Evolutionary conservation across 1,140 invertebrate genomes (phyloP).

Genomic region (Drosophila nikananu): DNA sequence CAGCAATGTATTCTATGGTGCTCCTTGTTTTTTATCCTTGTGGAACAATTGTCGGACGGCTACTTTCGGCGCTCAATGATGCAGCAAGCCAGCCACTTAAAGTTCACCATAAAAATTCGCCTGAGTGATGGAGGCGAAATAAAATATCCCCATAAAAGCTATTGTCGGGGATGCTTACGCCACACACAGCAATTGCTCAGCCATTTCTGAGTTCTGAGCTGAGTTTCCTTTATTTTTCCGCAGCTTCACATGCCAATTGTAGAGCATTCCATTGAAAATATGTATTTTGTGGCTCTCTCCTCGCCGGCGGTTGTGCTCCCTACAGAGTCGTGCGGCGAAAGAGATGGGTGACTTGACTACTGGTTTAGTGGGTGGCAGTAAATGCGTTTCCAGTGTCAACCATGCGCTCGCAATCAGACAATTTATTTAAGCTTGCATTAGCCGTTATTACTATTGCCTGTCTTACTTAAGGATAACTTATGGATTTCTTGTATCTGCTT

Average conservation of each 20-base stretch:
- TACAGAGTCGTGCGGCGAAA: not conserved
- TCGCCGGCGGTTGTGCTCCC: not conserved
- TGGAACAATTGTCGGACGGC: slow-evolving; percentile 7
- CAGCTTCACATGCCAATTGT: slow-evolving; percentile 12
- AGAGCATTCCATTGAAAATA: slow-evolving; percentile 9
- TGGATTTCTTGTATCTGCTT: slow-evolving; percentile 54
- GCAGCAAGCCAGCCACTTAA: slow-evolving; percentile 59
- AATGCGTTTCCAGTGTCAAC: slow-evolving; percentile 78
- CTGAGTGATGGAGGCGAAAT: slow-evolving; percentile 48
- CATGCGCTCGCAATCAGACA: slow-evolving; percentile 47
- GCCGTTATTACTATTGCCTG: slow-evolving; percentile 74
- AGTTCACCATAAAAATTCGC: slow-evolving; percentile 61
- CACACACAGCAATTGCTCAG: slow-evolving; percentile 19
- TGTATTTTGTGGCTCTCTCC: slow-evolving; percentile 15
- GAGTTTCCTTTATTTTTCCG: not conserved
- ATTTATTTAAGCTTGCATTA: slow-evolving; percentile 75
- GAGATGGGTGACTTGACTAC: not conserved
- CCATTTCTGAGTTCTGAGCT: slow-evolving; percentile 11
- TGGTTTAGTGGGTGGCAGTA: slow-evolving; percentile 3
- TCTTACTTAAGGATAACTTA: slow-evolving; percentile 66
- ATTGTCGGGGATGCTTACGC: slow-evolving; percentile 14
- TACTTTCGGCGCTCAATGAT: slow-evolving; percentile 39
- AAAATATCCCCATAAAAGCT: slow-evolving; percentile 43
- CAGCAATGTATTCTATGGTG: slow-evolving; percentile 14
- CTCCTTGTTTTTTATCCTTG: slow-evolving; percentile 10